A percentile compares a stretch with the other conserved stretches of the same genome.
These are phyloP conservation scores for Pararge aegeria DNA, from an alignment of 1,140 invertebrate genomes.

Conservation along the genomic window DNA sequence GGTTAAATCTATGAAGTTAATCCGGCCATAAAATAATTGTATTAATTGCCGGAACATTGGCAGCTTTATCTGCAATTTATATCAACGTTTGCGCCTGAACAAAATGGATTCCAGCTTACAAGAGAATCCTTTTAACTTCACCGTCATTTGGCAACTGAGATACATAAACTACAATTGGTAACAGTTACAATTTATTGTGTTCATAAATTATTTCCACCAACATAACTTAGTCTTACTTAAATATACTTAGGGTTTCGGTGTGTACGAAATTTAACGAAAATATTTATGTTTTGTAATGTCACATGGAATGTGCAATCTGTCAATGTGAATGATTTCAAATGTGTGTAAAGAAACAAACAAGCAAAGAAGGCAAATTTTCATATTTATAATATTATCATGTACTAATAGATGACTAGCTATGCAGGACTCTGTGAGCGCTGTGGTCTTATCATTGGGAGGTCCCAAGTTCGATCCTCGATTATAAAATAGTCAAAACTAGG, in stretches of 20 bases:
- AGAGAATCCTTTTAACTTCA: conserved; percentile 20
- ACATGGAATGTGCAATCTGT: too few species aligned
- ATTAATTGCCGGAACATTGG: neutral
- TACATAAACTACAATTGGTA: conserved; percentile 10
- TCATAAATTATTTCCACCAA: neutral
- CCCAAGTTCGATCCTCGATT: too few species aligned
- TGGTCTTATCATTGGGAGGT: too few species aligned
- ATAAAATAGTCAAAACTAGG: too few species aligned
- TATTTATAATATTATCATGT: too few species aligned
- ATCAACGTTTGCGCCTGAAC: conserved; percentile 4
- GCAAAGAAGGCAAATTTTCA: too few species aligned
- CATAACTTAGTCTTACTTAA: neutral
- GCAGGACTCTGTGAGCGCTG: too few species aligned
- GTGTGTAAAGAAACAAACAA: too few species aligned
- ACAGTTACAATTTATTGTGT: neutral
- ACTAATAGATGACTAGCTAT: too few species aligned
- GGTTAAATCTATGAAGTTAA: neutral
- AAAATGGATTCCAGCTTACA: conserved; percentile 14
- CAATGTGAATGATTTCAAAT: too few species aligned
- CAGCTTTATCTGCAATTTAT: conserved; percentile 3
- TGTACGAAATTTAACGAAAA: neutral
- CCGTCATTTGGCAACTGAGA: conserved; percentile 16
- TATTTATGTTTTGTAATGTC: too few species aligned
- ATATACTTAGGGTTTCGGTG: neutral
- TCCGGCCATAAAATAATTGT: neutral